Evolutionary conservation across 1,140 invertebrate genomes (phyloP), one percentile per base, ranked within the genome.

Genomic region (Mycetomoellerius zeteki): DNA sequence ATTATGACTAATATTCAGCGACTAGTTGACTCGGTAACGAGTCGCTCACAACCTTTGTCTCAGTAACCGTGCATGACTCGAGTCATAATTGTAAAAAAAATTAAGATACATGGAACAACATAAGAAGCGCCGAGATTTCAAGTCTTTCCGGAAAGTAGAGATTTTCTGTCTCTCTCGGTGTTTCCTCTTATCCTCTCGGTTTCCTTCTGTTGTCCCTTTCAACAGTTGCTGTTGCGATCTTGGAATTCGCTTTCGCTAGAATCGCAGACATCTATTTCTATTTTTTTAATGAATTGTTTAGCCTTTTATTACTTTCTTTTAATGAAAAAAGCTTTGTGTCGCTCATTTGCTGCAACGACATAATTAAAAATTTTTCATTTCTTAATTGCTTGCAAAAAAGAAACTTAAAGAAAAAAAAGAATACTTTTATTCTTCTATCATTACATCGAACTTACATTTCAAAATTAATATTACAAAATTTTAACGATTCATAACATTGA

Each of bases 11-110:
- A 86, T 77, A 60, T 65, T 86, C 50, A 65, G 73, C 73, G 67
- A 86, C 73, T 88, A 89, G 86, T 89, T 89, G 75, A 89, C 87
- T 73, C 27, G 85, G 47, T 69, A 69, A 88, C 37, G 65, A 89
- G 67, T 73, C 30, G 43, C 24, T 47, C 71, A 69, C 60, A 73
- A 76, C 65, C 56, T 88, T 88, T 77, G 81, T 56, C 60, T 75
- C 76, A 60, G 69, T 76, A 69, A 82, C 82, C 85, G 76, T 73
- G 73, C n/a, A 62, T 60, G 43, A 76, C 50, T 84, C 73, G 67
- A 65, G 64, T 67, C 82, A 75, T 80, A 88, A 89, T 43, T 72
- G 73, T 72, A n/a, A 56, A 14, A 60, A 65, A 60, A 65, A 47
- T 54, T 52, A 6, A 52, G 27, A 52, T 47, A 8, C 71, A n/a